Percentiles rank a stretch among this genome's conserved stretches.
These are phyloP conservation scores for Cricetomys ansorgei DNA, from an alignment of 2,113 vertebrate genomes.

Conservation along the genomic window DNA sequence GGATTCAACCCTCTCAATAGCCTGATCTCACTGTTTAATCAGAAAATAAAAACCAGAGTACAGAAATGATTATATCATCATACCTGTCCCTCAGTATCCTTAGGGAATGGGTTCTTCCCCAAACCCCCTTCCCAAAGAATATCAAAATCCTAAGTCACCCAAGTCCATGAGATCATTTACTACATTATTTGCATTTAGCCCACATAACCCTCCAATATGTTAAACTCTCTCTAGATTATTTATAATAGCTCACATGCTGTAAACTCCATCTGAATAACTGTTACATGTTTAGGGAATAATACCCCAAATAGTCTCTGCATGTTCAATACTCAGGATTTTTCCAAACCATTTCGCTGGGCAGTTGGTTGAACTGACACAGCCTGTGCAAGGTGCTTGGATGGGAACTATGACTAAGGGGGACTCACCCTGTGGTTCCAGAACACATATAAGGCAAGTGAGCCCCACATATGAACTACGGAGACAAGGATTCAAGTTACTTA, in stretches of 20 bases:
- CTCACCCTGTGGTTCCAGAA: neutral
- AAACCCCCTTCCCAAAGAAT: too few relatives aligned
- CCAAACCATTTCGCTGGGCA: neutral
- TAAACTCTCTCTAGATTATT: neutral
- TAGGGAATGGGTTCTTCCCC: neutral
- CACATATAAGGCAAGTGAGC: neutral
- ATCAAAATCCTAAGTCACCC: neutral
- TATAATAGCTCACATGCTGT: neutral
- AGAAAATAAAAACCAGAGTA: neutral
- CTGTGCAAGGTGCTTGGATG: neutral
- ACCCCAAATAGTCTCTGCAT: too few relatives aligned
- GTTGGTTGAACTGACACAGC: neutral
- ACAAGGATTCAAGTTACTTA: neutral
- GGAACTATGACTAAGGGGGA: neutral
- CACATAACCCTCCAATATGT: neutral
- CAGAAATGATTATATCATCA: neutral
- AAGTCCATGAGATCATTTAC: neutral
- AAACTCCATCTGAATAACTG: neutral
- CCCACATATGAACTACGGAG: neutral
- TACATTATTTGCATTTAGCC: neutral
- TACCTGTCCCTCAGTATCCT: neutral
- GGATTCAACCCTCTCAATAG: neutral
- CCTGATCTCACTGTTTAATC: neutral
- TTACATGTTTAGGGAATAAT: neutral
- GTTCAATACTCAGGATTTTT: neutral